Conservation (phyloP, 1,140 invertebrate genomes). For the Drosophila rhopaloa region DNA sequence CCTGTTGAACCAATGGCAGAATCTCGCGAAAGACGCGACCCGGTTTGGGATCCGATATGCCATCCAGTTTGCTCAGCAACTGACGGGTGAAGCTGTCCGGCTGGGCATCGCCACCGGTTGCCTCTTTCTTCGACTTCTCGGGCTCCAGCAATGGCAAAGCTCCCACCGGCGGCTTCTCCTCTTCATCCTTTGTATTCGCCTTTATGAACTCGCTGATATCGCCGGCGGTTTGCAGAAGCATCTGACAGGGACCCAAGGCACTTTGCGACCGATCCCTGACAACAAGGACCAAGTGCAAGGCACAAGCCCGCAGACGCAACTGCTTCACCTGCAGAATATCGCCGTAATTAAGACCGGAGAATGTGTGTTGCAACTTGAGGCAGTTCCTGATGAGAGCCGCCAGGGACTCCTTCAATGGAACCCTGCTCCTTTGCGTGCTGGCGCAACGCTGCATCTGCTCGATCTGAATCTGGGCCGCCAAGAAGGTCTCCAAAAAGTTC, state of each 20-base stretch:
- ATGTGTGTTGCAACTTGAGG: constrained; percentile 92
- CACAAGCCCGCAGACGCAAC: constrained; percentile 92
- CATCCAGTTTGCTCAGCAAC: constrained; percentile 91
- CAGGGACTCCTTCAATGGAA: constrained; percentile 83
- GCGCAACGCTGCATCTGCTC: constrained; percentile 81
- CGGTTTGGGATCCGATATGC: constrained; percentile 93
- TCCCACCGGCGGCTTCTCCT: constrained; percentile 19
- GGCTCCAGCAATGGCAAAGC: background rate
- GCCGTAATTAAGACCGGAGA: constrained; percentile 90
- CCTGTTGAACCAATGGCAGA: constrained; percentile 90
- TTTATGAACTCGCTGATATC: constrained; percentile 84
- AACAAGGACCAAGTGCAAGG: constrained; percentile 91
- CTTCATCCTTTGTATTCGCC: constrained; percentile 60
- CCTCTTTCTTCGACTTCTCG: background rate
- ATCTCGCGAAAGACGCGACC: constrained; percentile 92
- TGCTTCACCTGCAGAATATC: constrained; percentile 93
- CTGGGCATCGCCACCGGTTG: constrained; percentile 60
- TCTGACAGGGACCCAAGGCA: constrained; percentile 85
- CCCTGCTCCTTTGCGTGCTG: constrained; percentile 66
- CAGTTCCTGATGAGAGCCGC: constrained; percentile 88
- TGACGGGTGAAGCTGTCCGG: constrained; percentile 91
- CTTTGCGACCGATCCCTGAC: constrained; percentile 86
- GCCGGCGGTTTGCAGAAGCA: constrained; percentile 78
- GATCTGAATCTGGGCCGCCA: constrained; percentile 88
- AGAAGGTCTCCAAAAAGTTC: constrained; percentile 93